phyloP scores from a whole-genome alignment of 2,888 invertebrate species.

The Phlogophora meticulosa region DNA sequence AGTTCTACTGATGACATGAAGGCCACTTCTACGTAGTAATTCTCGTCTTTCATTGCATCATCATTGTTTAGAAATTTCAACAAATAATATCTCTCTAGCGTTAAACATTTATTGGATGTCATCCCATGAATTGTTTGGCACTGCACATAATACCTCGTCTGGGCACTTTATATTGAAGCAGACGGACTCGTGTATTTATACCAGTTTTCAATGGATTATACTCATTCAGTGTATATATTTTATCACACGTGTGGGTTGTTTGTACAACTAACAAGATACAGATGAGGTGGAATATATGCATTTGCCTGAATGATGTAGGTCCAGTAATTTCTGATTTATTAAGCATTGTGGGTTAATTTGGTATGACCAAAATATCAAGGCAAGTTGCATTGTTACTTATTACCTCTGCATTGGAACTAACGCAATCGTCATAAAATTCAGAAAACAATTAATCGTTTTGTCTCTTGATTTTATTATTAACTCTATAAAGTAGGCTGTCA shows the following conservation, averaged over 20 bases:
- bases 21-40: not conserved
- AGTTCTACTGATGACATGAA: not conserved
- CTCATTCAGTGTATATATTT: slow-evolving; percentile 25
- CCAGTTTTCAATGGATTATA: slow-evolving; percentile 38
- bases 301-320: not conserved
- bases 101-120: slow-evolving; percentile 25
- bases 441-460: not conserved
- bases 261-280: slow-evolving; percentile 29
- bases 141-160: not conserved
- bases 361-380: not conserved
- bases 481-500: not conserved
- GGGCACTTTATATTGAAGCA: slow-evolving; percentile 17
- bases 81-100: slow-evolving; percentile 18
- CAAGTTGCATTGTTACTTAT: not conserved
- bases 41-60: not conserved
- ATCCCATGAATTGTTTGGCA: slow-evolving; percentile 27
- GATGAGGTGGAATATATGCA: slow-evolving; percentile 17
- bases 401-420: not conserved
- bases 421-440: not conserved
- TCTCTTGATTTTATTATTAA: not conserved
- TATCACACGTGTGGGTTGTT: slow-evolving; percentile 25
- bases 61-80: slow-evolving; percentile 15
- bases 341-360: not conserved
- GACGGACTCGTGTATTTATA: slow-evolving; percentile 13
- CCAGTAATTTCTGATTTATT: not conserved